Conservation (phyloP, 2,797 vertebrate genomes). For the Paedocypris micromegethes region DNA sequence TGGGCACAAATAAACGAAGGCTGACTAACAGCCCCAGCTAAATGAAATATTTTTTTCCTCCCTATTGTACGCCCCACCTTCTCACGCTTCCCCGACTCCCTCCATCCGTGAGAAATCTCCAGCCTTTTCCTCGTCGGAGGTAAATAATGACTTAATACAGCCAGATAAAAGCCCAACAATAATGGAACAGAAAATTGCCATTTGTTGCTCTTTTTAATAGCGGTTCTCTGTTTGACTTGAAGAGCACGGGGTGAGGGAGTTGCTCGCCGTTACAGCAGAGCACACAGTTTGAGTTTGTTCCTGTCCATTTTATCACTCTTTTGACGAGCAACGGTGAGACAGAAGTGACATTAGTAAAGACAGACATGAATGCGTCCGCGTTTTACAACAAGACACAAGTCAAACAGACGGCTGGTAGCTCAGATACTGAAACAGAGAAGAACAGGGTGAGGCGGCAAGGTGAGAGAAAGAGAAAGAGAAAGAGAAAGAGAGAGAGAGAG, state of each 20-base stretch:
- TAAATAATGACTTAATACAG: conserved; percentile 47
- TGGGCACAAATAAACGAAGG: conserved; percentile 38
- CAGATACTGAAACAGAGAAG: conserved; percentile 10
- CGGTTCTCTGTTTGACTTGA: conserved; percentile 36
- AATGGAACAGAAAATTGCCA: conserved; percentile 38
- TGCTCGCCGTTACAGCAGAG: conserved; percentile 33
- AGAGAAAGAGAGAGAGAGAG: too few relatives aligned
- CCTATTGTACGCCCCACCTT: conserved; percentile 25
- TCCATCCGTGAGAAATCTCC: conserved; percentile 44
- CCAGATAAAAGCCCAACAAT: conserved; percentile 27
- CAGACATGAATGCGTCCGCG: conserved; percentile 26
- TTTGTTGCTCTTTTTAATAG: conserved; percentile 41
- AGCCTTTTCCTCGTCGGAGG: conserved; percentile 40
- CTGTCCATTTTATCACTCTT: conserved; percentile 19
- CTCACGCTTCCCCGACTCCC: conserved; percentile 38
- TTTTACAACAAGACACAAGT: conserved; percentile 11
- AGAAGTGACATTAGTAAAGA: conserved; percentile 32
- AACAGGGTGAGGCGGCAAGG: background rate
- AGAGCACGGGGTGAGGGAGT: conserved; percentile 30
- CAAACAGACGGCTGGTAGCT: conserved; percentile 23
- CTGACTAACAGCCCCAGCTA: conserved; percentile 19
- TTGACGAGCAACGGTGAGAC: conserved; percentile 12
- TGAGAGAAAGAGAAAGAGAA: too few relatives aligned
- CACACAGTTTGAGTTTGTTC: conserved; percentile 26
- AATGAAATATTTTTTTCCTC: conserved; percentile 29